These are phyloP conservation scores for Lepidocyrtoides sp. DNA, from an alignment of 2,888 invertebrate genomes.

Conservation along the genomic window DNA sequence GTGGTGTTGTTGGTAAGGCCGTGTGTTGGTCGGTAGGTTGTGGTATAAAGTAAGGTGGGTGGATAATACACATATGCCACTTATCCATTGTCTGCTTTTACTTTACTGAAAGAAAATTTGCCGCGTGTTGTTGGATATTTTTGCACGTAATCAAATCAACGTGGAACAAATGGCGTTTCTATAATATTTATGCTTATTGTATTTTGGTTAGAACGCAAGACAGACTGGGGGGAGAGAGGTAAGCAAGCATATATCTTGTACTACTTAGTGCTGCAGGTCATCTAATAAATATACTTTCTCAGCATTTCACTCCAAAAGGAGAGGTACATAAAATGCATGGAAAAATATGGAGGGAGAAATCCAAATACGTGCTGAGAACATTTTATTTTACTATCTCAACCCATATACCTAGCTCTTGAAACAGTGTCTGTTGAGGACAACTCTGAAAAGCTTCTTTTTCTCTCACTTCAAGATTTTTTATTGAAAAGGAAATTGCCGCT, in stretches of 20 bases:
- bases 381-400: background rate
- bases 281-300: background rate
- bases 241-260: background rate
- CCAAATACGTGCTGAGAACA: background rate
- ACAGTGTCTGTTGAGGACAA: background rate
- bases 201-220: background rate
- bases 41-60: background rate
- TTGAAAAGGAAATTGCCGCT: constrained; percentile 43
- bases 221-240: background rate
- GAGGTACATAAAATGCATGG: background rate
- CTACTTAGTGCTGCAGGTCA: background rate
- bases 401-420: background rate
- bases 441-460: background rate
- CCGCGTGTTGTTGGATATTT: background rate
- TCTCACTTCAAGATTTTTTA: constrained; percentile 12
- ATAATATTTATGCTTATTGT: background rate
- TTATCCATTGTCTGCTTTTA: constrained; percentile 16
- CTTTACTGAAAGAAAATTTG: background rate
- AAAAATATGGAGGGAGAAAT: background rate
- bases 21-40: background rate
- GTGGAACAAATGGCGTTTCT: constrained; percentile 14
- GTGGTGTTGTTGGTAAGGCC: background rate
- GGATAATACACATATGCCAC: constrained; percentile 20
- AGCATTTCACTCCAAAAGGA: background rate
- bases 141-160: constrained; percentile 42